Evolutionary conservation across 2,888 invertebrate genomes (phyloP).

Genomic region (Chalcosyrphus nemorum): DNA sequence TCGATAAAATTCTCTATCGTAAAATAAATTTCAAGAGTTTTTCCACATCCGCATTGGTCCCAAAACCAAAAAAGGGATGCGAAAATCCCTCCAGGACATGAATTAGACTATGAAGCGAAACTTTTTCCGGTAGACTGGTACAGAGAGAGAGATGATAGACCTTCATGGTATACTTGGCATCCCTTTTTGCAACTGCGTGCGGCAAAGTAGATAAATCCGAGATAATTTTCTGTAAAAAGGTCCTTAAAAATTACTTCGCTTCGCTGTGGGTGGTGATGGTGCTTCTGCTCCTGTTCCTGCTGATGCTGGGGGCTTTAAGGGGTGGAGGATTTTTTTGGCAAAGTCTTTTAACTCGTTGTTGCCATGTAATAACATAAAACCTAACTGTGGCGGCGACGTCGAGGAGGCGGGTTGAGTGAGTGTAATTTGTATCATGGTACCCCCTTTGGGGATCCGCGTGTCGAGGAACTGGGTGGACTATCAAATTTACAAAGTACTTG

Average conservation of each 20-base stretch:
- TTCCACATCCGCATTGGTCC: constrained; percentile 48
- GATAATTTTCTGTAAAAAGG: constrained; percentile 73
- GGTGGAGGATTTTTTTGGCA: constrained; percentile 46
- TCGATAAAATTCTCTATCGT: constrained; percentile 73
- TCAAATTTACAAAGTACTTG: constrained; percentile 73
- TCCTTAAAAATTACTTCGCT: constrained; percentile 72
- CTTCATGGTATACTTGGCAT: constrained; percentile 25
- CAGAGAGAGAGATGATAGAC: constrained; percentile 56
- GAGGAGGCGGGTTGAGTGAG: constrained; percentile 40
- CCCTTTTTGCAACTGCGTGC: constrained; percentile 62
- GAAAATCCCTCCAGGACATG: constrained; percentile 60
- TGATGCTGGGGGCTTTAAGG: not conserved
- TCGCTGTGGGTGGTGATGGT: constrained; percentile 28
- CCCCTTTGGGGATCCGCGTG: constrained; percentile 32
- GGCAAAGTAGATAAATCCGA: constrained; percentile 73
- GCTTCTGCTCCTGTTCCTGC: not conserved
- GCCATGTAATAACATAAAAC: constrained; percentile 74
- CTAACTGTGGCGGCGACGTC: constrained; percentile 71
- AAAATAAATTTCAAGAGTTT: constrained; percentile 70
- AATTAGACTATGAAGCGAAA: constrained; percentile 67
- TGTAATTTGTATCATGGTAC: constrained; percentile 64
- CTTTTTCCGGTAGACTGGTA: constrained; percentile 40
- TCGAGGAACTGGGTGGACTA: constrained; percentile 45
- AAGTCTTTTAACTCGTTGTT: constrained; percentile 74
- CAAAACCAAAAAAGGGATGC: constrained; percentile 60